Evolutionary conservation across 2,888 invertebrate genomes (phyloP), one percentile per base, ranked within the genome.

Genomic region (Vanessa cardui): DNA sequence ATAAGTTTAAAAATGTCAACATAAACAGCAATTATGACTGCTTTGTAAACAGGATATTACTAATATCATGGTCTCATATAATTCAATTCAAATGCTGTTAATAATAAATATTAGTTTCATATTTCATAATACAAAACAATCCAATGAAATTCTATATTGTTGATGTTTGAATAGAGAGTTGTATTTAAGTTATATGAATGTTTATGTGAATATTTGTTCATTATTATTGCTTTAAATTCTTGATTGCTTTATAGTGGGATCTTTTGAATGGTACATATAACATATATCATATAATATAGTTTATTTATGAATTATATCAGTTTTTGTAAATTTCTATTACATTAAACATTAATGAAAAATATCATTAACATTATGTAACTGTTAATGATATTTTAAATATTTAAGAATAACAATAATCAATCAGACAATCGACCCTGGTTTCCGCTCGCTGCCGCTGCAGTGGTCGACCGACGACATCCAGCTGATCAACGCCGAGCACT

Each of bases 401-500:
- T 49, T 20, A 8, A 7, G 7, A 50, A 20, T n/a, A n/a, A n/a
- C 5, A 52, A 50, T 12, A 50, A 50, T 21, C 15, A 6, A 20
- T 7, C 52, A 54, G 31, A 31, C 31, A n/a, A 31, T 54, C 26
- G 52, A 54, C 7, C 31, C 52, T 7, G 26, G 16, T 6, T 31
- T 54, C 16, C 52, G 52, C 26, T 7, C 16, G 16, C 15, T 54
- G 6, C 52, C 52, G 2, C 52, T 54, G 6, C 77, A 75, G 49
- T 80, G 79, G 79, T 69, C 70, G 12, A 62, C 76, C 26, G 69
- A 74, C 7, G 74, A 76, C 44, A 65, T 77, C 70, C 80, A 83
- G 70, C 84, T 83, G 73, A 80, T 79, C 79, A 88, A 77, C 79
- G 74, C 75, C 16, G 76, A 66, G 3, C 39, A 12, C 39, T 39